Percentiles rank a stretch among this genome's conserved stretches.
Conservation (phyloP, 2,797 vertebrate genomes). For the Megaceryle alcyon region DNA sequence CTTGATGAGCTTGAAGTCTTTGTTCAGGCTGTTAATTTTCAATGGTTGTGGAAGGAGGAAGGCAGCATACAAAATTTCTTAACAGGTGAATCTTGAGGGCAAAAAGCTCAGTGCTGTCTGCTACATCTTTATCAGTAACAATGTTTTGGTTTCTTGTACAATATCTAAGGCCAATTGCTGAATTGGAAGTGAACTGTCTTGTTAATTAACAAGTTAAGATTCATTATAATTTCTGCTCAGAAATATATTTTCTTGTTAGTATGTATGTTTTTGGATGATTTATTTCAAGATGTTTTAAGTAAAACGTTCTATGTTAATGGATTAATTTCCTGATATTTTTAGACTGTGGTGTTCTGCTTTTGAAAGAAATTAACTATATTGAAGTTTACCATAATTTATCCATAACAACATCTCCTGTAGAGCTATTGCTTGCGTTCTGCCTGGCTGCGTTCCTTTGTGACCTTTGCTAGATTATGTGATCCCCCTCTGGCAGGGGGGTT, state of each 20-base stretch:
- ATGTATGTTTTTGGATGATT: not conserved
- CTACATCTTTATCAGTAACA: too few relatives aligned
- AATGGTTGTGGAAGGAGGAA: not conserved
- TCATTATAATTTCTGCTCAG: not conserved
- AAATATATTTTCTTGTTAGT: not conserved
- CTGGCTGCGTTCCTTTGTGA: too few relatives aligned
- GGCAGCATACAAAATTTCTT: not conserved
- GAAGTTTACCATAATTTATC: not conserved
- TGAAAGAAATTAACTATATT: not conserved
- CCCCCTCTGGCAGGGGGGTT: too few relatives aligned
- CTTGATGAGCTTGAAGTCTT: not conserved
- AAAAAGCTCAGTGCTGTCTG: not conserved
- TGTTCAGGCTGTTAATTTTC: not conserved
- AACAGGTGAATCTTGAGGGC: not conserved
- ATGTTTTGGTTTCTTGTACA: not conserved
- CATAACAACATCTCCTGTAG: not conserved
- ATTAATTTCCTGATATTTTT: conserved; percentile 9
- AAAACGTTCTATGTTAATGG: not conserved
- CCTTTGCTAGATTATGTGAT: too few relatives aligned
- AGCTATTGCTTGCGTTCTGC: not conserved
- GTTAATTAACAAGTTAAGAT: not conserved
- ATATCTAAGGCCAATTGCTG: not conserved
- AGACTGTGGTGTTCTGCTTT: not conserved
- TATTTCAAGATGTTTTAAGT: not conserved
- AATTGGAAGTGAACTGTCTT: not conserved